Evolutionary conservation across 1,140 invertebrate species (phyloP).

Genomic region (Pseudomyrmex dendroicus): DNA sequence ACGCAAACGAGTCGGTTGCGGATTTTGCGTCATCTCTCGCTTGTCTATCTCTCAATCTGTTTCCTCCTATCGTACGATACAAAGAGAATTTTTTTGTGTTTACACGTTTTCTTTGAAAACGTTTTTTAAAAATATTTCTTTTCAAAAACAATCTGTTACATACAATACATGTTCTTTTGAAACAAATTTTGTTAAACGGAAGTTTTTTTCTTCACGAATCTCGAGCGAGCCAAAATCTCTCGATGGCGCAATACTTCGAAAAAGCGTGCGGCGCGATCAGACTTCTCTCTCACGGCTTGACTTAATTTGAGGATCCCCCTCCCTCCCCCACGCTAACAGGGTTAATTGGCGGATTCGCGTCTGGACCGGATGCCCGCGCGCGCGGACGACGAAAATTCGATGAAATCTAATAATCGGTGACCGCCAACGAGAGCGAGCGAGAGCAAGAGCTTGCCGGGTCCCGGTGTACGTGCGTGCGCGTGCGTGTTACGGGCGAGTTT

Average conservation of each 20-base stretch:
- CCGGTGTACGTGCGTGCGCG: conserved; percentile 68
- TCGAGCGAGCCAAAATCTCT: too few relatives aligned
- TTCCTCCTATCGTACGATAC: conserved; percentile 2
- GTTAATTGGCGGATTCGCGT: conserved; percentile 70
- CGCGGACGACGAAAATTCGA: conserved; percentile 70
- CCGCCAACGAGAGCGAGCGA: conserved; percentile 30
- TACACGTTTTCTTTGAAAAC: neutral
- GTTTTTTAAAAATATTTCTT: neutral
- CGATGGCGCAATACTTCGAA: neutral
- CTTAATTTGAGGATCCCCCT: conserved; percentile 69
- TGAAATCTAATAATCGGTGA: conserved; percentile 77
- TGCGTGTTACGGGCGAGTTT: conserved; percentile 84
- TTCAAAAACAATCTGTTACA: neutral
- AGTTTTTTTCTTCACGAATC: too few relatives aligned
- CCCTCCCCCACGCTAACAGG: conserved; percentile 58
- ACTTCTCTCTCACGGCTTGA: conserved; percentile 65
- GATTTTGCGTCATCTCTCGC: conserved; percentile 44
- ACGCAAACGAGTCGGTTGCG: conserved; percentile 44
- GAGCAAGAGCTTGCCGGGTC: neutral
- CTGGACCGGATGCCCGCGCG: conserved; percentile 51
- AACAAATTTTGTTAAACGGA: too few relatives aligned
- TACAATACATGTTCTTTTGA: neutral
- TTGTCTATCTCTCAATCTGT: conserved; percentile 6
- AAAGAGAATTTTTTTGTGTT: neutral
- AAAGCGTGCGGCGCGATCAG: conserved; percentile 5